Percentiles rank a stretch among this genome's conserved stretches.
phyloP scores from a whole-genome alignment of 2,113 vertebrate genomes.

The Ibidorhyncha struthersii region DNA sequence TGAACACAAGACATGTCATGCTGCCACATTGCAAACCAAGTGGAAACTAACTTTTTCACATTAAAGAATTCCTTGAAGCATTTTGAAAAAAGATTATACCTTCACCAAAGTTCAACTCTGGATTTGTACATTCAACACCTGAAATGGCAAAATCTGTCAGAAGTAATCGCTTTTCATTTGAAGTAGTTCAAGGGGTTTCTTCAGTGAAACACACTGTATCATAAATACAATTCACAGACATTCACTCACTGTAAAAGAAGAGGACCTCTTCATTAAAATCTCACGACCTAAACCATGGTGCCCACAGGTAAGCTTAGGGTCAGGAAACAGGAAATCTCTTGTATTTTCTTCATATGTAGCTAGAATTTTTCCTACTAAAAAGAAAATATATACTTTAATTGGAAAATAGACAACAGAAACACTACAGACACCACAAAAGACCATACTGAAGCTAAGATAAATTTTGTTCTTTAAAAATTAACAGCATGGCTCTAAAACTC shows the following conservation, averaged over 20 bases:
- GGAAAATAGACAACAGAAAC: conserved; percentile 33
- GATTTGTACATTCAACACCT: conserved; percentile 33
- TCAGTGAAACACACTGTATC: not conserved
- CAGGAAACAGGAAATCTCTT: conserved; percentile 90
- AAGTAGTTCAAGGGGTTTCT: conserved; percentile 35
- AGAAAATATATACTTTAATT: conserved; percentile 57
- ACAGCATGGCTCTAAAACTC: not conserved
- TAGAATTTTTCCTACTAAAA: conserved; percentile 85
- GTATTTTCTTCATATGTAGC: conserved; percentile 86
- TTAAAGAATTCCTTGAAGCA: not conserved
- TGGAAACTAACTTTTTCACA: conserved; percentile 9
- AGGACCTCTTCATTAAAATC: conserved; percentile 87
- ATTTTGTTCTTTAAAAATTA: conserved; percentile 8
- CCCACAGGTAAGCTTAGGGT: conserved; percentile 76
- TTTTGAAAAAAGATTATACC: not conserved
- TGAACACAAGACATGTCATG: not conserved
- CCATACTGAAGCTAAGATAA: not conserved
- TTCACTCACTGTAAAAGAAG: conserved; percentile 83
- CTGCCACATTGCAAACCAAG: not conserved
- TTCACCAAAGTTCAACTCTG: conserved; percentile 13
- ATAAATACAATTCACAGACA: conserved; percentile 34
- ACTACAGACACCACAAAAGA: not conserved
- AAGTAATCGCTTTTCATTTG: conserved; percentile 22
- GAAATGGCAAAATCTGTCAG: conserved; percentile 40
- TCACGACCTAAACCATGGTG: conserved; percentile 81